phyloP scores from a whole-genome alignment of 2,888 invertebrate genomes.

The Maniola hyperantus region DNA sequence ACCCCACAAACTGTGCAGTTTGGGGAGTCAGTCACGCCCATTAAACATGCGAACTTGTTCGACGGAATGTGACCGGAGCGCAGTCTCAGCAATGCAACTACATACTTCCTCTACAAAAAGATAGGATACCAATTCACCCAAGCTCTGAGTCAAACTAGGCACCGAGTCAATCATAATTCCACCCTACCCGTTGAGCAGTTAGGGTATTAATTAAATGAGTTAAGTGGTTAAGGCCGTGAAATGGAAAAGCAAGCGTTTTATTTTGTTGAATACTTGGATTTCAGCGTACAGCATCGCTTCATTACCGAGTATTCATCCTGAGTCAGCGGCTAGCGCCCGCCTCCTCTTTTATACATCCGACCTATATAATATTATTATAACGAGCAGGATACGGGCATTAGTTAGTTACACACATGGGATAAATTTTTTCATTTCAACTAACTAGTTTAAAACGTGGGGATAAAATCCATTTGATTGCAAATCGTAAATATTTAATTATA shows the following conservation, averaged over 20 bases:
- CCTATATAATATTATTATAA: slow-evolving; percentile 56
- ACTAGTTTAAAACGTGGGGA: slow-evolving; percentile 7
- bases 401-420: slow-evolving; percentile 31
- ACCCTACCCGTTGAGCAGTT: not conserved
- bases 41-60: too few relatives aligned
- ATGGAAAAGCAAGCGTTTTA: slow-evolving; percentile 42
- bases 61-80: too few relatives aligned
- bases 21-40: too few relatives aligned
- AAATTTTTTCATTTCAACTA: slow-evolving; percentile 23
- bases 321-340: slow-evolving; percentile 57
- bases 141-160: too few relatives aligned
- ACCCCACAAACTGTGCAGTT: too few relatives aligned
- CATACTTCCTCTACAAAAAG: too few relatives aligned
- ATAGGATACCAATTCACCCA: too few relatives aligned
- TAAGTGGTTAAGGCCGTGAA: slow-evolving; percentile 39
- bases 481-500: not conserved
- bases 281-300: slow-evolving; percentile 62
- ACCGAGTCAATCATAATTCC: too few relatives aligned
- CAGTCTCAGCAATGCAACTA: too few relatives aligned
- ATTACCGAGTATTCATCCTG: slow-evolving; percentile 66
- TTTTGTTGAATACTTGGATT: slow-evolving; percentile 55
- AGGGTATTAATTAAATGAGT: slow-evolving; percentile 31
- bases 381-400: slow-evolving; percentile 37
- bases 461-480: not conserved
- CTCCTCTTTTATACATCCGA: slow-evolving; percentile 62